Percentiles rank a stretch among this genome's conserved stretches.
Evolutionary conservation across 2,113 vertebrate species (phyloP).

Genomic region (Ochotona curzoniae): DNA sequence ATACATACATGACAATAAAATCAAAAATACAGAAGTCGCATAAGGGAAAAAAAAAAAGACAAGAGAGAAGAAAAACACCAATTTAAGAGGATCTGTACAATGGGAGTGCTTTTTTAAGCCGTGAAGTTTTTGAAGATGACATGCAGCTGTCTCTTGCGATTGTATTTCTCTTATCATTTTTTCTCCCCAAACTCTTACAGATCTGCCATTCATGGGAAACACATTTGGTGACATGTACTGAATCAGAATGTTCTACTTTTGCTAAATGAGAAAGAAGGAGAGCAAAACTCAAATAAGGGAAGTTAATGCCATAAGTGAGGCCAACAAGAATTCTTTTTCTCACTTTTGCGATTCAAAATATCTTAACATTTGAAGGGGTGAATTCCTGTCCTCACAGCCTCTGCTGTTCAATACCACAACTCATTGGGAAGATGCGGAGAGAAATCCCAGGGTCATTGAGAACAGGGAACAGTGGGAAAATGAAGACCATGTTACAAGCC

Average conservation of each 20-base stretch:
- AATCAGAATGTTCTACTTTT: slow-evolving; percentile 52
- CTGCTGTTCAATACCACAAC: slow-evolving; percentile 55
- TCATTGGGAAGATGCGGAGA: slow-evolving; percentile 71
- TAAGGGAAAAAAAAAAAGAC: not conserved
- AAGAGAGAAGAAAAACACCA: not conserved
- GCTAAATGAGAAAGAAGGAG: not conserved
- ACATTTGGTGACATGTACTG: slow-evolving; percentile 48
- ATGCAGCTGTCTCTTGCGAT: slow-evolving; percentile 28
- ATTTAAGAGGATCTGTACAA: not conserved
- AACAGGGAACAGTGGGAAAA: slow-evolving; percentile 28
- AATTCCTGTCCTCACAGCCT: not conserved
- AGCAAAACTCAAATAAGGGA: slow-evolving; percentile 13
- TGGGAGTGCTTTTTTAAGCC: not conserved
- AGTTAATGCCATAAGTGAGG: slow-evolving; percentile 67
- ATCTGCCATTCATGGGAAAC: not conserved
- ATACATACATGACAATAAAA: not conserved
- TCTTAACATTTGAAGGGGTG: slow-evolving; percentile 63
- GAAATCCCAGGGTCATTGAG: slow-evolving; percentile 57
- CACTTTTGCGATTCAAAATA: slow-evolving; percentile 67
- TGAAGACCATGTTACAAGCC: not conserved
- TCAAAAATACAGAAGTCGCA: not conserved
- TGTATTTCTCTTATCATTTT: slow-evolving; percentile 57
- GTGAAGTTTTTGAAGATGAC: slow-evolving; percentile 39
- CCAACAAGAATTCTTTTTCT: slow-evolving; percentile 69
- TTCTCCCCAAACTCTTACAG: not conserved